Conservation (phyloP, 2,888 invertebrate species). For the Protodeltote pygarga region DNA sequence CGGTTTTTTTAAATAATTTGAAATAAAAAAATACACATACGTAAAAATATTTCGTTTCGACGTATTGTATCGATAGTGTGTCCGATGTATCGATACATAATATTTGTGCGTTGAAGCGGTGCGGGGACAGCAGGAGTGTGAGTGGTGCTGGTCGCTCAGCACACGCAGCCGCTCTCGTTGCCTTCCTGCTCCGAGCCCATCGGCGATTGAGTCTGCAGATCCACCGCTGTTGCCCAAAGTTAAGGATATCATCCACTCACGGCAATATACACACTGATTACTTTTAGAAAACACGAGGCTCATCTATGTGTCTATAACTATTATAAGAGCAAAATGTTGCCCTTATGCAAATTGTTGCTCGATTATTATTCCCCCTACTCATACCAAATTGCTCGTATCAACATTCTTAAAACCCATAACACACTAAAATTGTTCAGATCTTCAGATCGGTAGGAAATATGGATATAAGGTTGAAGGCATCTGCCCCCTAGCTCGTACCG, state of each 20-base stretch:
- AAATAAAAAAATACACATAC: slow-evolving; percentile 43
- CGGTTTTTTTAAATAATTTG: too few relatives aligned
- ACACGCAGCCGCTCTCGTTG: slow-evolving; percentile 94
- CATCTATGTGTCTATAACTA: too few relatives aligned
- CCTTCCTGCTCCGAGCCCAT: slow-evolving; percentile 93
- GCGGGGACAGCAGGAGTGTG: slow-evolving; percentile 44
- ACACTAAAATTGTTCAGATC: too few relatives aligned
- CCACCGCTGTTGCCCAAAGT: slow-evolving; percentile 89
- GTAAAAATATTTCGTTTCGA: slow-evolving; percentile 45
- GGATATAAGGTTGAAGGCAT: too few relatives aligned
- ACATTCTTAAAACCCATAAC: too few relatives aligned
- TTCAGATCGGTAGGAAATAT: too few relatives aligned
- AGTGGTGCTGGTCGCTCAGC: slow-evolving; percentile 82
- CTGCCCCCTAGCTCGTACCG: too few relatives aligned
- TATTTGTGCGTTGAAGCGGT: slow-evolving; percentile 53
- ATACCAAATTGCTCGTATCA: too few relatives aligned
- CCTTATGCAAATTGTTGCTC: too few relatives aligned
- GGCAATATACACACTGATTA: not conserved
- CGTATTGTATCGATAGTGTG: slow-evolving; percentile 33
- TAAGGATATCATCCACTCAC: slow-evolving; percentile 56
- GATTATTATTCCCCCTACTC: too few relatives aligned
- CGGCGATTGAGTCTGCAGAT: slow-evolving; percentile 93
- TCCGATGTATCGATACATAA: slow-evolving; percentile 41
- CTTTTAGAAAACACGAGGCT: not conserved
- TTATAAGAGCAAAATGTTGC: too few relatives aligned